Evolutionary conservation across 2,888 invertebrate species (phyloP).

Genomic region (Eilema depressum): DNA sequence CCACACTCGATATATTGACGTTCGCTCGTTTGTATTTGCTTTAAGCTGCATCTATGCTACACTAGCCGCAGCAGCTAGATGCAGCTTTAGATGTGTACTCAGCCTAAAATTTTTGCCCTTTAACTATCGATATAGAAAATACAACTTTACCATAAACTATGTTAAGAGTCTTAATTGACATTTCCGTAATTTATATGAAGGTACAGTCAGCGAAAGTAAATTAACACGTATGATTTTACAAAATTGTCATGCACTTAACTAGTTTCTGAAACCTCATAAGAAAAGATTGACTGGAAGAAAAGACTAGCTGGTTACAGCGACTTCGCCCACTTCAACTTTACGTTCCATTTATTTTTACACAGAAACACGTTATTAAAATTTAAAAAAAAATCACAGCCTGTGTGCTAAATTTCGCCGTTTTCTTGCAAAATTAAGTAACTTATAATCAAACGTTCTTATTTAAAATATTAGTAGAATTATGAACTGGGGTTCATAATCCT

Average conservation of each 20-base stretch:
- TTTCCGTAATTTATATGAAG: slow-evolving; percentile 32
- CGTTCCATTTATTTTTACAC: background rate
- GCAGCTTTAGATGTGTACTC: background rate
- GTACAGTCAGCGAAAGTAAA: background rate
- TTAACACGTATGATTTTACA: background rate
- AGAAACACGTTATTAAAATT: background rate
- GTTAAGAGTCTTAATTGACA: slow-evolving; percentile 43
- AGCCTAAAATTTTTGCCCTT: background rate
- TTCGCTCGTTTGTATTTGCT: background rate
- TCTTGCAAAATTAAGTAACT: background rate
- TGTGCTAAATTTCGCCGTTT: background rate
- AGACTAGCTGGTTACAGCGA: background rate
- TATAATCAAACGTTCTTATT: background rate
- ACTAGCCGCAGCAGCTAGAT: too few relatives aligned
- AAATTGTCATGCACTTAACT: background rate
- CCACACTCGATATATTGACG: background rate
- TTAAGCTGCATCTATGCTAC: background rate
- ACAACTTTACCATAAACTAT: slow-evolving; percentile 18
- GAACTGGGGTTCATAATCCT: background rate
- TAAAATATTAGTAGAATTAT: background rate
- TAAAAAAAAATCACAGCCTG: background rate
- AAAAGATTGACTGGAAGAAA: background rate
- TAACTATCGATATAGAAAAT: slow-evolving; percentile 19
- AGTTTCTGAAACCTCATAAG: background rate
- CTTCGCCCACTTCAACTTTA: background rate